Conservation (phyloP, 2,888 invertebrate genomes). For the Dyspetes luteomarginatus region DNA sequence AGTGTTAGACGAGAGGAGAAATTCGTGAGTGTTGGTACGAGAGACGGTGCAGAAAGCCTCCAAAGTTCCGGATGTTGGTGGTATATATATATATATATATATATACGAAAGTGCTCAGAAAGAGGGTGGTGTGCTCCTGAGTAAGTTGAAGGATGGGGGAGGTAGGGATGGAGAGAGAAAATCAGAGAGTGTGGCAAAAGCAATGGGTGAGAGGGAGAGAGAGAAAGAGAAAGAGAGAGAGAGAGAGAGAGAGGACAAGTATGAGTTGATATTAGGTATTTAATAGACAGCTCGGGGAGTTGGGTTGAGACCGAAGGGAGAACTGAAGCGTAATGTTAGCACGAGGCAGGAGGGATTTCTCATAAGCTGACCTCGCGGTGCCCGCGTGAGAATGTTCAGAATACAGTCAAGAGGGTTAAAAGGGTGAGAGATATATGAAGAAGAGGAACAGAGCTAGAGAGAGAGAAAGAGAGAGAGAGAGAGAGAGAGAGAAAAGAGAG, state of each 20-base stretch:
- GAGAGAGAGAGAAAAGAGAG: background rate
- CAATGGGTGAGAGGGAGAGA: background rate
- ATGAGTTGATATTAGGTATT: constrained; percentile 80
- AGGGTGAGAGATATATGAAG: constrained; percentile 14
- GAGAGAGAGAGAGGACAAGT: constrained; percentile 46
- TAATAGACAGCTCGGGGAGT: constrained; percentile 80
- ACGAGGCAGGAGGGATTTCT: constrained; percentile 78
- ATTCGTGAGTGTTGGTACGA: constrained; percentile 28
- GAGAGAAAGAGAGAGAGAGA: constrained; percentile 11
- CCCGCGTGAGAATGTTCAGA: constrained; percentile 63
- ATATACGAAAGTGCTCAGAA: constrained; percentile 35
- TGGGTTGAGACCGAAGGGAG: constrained; percentile 72
- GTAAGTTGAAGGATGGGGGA: too few relatives aligned
- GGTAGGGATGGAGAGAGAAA: constrained; percentile 14
- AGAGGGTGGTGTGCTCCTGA: constrained; percentile 11
- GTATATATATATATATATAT: constrained; percentile 20
- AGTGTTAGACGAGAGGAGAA: constrained; percentile 20
- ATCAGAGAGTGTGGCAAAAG: constrained; percentile 10
- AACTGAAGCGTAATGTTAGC: constrained; percentile 77
- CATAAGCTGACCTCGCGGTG: constrained; percentile 77
- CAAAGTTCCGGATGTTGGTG: constrained; percentile 37
- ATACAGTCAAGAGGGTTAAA: constrained; percentile 72
- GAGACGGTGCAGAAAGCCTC: constrained; percentile 43
- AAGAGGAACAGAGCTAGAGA: constrained; percentile 28
- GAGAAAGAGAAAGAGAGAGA: constrained; percentile 3